Evolutionary conservation across 1,140 invertebrate species (phyloP).

Genomic region (Brachionus calyciflorus): DNA sequence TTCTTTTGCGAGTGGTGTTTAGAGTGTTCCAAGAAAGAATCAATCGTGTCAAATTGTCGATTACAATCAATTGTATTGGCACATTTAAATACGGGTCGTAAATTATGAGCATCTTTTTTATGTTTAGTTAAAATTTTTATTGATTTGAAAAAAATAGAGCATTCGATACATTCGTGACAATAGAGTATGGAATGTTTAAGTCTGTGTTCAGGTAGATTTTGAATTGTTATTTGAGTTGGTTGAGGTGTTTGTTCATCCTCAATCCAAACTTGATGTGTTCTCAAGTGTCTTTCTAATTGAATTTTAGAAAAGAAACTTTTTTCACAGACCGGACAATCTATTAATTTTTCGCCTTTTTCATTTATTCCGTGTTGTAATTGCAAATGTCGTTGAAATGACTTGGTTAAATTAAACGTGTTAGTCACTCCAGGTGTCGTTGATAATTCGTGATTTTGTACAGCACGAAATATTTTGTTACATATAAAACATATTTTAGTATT

Average conservation of each 20-base stretch:
- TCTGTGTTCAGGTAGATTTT: background rate
- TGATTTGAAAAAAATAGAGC: constrained; percentile 29
- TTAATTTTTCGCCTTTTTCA: constrained; percentile 31
- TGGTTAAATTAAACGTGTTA: constrained; percentile 5
- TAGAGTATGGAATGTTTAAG: constrained; percentile 15
- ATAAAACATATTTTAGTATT: constrained; percentile 34
- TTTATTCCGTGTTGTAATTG: constrained; percentile 30
- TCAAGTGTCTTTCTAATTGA: constrained; percentile 1
- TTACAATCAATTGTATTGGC: constrained; percentile 19
- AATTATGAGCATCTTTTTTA: constrained; percentile 23
- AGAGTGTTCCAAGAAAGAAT: background rate
- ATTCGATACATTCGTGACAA: constrained; percentile 26
- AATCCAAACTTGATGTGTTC: constrained; percentile 27
- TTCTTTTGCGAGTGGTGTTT: constrained; percentile 13
- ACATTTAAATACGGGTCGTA: constrained; percentile 12
- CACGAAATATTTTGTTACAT: constrained; percentile 14
- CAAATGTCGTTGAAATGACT: constrained; percentile 18
- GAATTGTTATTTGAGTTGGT: background rate
- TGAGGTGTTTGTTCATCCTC: background rate
- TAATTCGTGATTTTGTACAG: background rate
- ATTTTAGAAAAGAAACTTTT: constrained; percentile 38
- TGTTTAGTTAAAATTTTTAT: constrained; percentile 36
- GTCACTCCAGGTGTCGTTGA: background rate
- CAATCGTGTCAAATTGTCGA: constrained; percentile 19
- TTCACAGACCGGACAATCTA: constrained; percentile 35